Percentiles rank a stretch among this genome's conserved stretches.
phyloP scores from a whole-genome alignment of 2,888 invertebrate species.

The Homarus gammarus region DNA sequence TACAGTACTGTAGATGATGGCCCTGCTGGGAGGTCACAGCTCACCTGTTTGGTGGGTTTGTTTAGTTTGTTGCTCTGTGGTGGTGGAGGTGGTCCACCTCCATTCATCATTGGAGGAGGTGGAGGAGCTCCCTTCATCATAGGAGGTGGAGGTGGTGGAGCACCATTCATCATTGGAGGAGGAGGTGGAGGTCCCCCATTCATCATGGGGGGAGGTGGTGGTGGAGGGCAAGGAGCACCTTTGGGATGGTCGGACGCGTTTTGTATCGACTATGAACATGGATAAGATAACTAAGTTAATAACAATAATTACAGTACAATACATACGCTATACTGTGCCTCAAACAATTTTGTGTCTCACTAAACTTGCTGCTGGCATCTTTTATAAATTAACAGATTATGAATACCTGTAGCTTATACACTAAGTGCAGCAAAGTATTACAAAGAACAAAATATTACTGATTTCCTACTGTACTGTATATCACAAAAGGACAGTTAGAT shows the following conservation, averaged over 20 bases:
- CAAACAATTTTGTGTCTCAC: too few species aligned
- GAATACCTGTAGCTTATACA: too few species aligned
- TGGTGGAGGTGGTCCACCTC: conserved; percentile 22
- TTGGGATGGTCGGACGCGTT: conserved; percentile 75
- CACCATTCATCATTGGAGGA: conserved; percentile 61
- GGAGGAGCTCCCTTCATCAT: conserved; percentile 44
- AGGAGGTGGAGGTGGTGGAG: conserved; percentile 30
- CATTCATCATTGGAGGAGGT: conserved; percentile 54
- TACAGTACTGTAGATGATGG: neutral
- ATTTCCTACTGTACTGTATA: too few species aligned
- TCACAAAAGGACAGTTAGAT: too few species aligned
- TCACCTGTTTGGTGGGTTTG: conserved; percentile 70
- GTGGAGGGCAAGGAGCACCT: conserved; percentile 78
- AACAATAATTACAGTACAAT: too few species aligned
- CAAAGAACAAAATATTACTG: too few species aligned
- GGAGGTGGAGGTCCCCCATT: conserved; percentile 76
- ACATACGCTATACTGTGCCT: too few species aligned
- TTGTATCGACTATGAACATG: conserved; percentile 12
- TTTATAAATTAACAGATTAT: too few species aligned
- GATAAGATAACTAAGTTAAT: too few species aligned
- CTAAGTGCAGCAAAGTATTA: too few species aligned
- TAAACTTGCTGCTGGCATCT: too few species aligned
- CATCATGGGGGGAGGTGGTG: conserved; percentile 77
- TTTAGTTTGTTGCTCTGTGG: conserved; percentile 56
- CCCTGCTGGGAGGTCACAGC: neutral